Evolutionary conservation across 2,888 invertebrate species (phyloP).

Genomic region (Temnothorax rugatulus): DNA sequence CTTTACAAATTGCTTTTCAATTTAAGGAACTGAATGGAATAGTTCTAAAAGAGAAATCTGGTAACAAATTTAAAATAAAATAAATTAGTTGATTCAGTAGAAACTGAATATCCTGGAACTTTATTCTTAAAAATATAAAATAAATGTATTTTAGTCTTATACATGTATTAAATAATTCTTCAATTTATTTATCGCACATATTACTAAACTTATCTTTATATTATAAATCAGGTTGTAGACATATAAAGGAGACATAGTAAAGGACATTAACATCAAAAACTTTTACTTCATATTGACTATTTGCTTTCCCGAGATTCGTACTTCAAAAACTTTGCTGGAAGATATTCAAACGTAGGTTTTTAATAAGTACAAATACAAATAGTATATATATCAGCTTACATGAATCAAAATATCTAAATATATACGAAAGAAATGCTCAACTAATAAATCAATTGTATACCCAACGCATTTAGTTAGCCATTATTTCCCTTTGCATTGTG

Average conservation of each 20-base stretch:
- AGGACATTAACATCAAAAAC: background rate
- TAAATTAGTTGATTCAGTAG: background rate
- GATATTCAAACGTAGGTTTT: background rate
- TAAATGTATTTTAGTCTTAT: background rate
- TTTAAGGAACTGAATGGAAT: constrained; percentile 55
- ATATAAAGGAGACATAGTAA: background rate
- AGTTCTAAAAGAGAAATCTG: constrained; percentile 44
- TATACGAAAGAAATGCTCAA: background rate
- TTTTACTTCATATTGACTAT: background rate
- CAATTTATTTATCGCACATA: constrained; percentile 15
- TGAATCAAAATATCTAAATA: background rate
- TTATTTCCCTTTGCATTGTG: background rate
- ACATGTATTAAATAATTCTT: constrained; percentile 6
- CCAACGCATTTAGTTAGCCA: constrained; percentile 5
- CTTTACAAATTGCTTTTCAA: constrained; percentile 46
- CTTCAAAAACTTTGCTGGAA: background rate
- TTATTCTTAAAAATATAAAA: constrained; percentile 29
- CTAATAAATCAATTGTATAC: background rate
- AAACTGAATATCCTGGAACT: constrained; percentile 9
- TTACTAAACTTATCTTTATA: constrained; percentile 22
- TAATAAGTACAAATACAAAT: background rate
- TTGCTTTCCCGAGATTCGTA: background rate
- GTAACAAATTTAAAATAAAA: constrained; percentile 32
- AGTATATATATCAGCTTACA: background rate
- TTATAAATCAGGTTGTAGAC: background rate